These are phyloP conservation scores for Perodicticus potto DNA, from an alignment of 2,797 vertebrate genomes.

Conservation along the genomic window DNA sequence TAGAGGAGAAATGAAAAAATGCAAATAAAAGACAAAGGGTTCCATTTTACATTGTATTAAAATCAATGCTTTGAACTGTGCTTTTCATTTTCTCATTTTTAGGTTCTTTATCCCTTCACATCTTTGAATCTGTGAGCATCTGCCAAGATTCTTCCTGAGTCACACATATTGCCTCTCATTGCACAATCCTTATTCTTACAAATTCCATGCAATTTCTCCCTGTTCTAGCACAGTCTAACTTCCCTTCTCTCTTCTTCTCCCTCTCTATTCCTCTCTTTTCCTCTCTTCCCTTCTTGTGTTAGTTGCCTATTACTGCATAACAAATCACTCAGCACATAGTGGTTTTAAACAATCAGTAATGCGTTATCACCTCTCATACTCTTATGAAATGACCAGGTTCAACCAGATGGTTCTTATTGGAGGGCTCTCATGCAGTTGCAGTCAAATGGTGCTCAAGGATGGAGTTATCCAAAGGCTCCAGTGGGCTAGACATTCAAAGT, in stretches of 20 bases:
- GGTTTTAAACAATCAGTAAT: background rate
- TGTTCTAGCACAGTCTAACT: background rate
- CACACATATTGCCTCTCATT: background rate
- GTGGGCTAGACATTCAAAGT: background rate
- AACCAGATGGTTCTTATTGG: background rate
- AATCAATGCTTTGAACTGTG: background rate
- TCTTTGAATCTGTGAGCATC: background rate
- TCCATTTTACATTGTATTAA: background rate
- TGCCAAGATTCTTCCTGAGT: slow-evolving; percentile 2
- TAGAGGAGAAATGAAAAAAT: background rate
- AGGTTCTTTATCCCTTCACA: background rate
- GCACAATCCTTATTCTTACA: background rate
- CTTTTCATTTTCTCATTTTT: background rate
- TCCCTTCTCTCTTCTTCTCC: background rate
- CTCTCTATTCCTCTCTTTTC: background rate
- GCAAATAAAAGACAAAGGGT: background rate
- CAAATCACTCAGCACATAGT: background rate
- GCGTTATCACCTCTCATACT: background rate
- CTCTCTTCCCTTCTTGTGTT: background rate
- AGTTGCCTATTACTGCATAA: background rate
- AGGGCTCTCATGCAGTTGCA: fast-evolving
- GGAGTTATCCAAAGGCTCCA: background rate
- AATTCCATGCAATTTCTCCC: background rate
- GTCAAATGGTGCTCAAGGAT: background rate
- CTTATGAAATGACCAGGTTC: background rate